Conservation (phyloP, 2,888 invertebrate species). For the Drosophila leonis region DNA sequence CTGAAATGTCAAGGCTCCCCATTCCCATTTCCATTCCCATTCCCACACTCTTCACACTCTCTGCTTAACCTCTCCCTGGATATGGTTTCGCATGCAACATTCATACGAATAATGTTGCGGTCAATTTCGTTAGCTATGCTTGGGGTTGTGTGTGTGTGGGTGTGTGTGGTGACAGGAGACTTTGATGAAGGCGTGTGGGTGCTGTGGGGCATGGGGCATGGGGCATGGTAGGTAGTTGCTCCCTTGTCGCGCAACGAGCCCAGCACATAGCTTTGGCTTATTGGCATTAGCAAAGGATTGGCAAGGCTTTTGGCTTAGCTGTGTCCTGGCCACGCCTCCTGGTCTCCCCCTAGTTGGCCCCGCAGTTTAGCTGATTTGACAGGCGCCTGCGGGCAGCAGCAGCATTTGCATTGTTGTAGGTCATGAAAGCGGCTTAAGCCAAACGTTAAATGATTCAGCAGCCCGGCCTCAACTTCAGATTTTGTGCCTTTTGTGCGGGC, state of each 20-base stretch:
- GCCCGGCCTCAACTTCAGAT: conserved; percentile 27
- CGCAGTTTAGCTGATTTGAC: conserved; percentile 47
- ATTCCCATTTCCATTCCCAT: neutral
- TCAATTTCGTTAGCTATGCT: conserved; percentile 67
- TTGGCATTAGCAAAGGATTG: conserved; percentile 65
- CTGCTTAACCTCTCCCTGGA: conserved; percentile 2
- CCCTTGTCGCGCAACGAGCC: conserved; percentile 14
- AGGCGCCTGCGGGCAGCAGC: conserved; percentile 41
- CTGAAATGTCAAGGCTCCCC: neutral
- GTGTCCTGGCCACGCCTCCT: conserved; percentile 1
- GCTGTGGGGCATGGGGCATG: neutral
- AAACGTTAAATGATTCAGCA: conserved; percentile 48
- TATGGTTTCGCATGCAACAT: conserved; percentile 62
- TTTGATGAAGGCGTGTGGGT: conserved; percentile 5
- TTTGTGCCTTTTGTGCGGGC: conserved; percentile 9
- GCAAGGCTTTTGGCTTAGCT: conserved; percentile 43
- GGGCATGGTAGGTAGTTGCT: conserved; percentile 1
- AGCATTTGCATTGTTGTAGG: conserved; percentile 31
- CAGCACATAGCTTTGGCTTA: conserved; percentile 58
- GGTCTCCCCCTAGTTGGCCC: neutral
- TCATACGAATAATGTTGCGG: conserved; percentile 75
- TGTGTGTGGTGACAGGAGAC: conserved; percentile 14
- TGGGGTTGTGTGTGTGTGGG: neutral
- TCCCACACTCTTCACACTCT: neutral
- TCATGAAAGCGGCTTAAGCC: conserved; percentile 49